A percentile compares a stretch with the other conserved stretches of the same genome.
Conservation (phyloP, 1,140 invertebrate species). For the Diprion similis region DNA sequence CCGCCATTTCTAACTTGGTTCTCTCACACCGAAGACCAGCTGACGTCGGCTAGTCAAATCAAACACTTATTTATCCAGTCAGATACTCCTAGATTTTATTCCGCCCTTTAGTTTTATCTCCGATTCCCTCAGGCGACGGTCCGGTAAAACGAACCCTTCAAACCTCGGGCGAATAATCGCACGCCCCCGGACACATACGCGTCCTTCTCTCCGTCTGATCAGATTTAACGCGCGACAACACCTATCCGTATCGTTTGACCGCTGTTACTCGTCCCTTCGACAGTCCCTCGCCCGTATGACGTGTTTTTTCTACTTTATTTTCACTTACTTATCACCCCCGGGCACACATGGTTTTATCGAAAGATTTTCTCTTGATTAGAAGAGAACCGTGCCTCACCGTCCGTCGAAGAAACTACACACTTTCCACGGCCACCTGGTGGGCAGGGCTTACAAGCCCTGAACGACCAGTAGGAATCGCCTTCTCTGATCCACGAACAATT, state of each 20-base stretch:
- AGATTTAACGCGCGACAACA: no score
- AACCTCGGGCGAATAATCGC: no score
- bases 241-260: no score
- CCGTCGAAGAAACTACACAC: slow-evolving; percentile 52
- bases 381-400: slow-evolving; percentile 46
- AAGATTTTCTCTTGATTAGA: slow-evolving; percentile 46
- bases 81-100: no score
- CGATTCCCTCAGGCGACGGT: neutral
- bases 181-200: no score
- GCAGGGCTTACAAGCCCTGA: slow-evolving; percentile 41
- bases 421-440: slow-evolving; percentile 56
- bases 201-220: no score
- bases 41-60: slow-evolving; percentile 32
- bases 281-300: no score
- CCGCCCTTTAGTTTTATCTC: no score
- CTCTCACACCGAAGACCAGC: slow-evolving; percentile 50
- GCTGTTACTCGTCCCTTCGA: no score
- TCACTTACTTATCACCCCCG: slow-evolving; percentile 53
- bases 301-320: neutral
- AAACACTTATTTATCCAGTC: neutral
- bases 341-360: slow-evolving; percentile 45
- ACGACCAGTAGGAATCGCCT: neutral
- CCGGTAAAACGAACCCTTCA: no score
- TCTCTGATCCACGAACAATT: neutral
- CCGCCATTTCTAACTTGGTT: slow-evolving; percentile 81